Base-by-base conservation (phyloP, 2,888 invertebrate species). In the Escarpia spicata region DNA sequence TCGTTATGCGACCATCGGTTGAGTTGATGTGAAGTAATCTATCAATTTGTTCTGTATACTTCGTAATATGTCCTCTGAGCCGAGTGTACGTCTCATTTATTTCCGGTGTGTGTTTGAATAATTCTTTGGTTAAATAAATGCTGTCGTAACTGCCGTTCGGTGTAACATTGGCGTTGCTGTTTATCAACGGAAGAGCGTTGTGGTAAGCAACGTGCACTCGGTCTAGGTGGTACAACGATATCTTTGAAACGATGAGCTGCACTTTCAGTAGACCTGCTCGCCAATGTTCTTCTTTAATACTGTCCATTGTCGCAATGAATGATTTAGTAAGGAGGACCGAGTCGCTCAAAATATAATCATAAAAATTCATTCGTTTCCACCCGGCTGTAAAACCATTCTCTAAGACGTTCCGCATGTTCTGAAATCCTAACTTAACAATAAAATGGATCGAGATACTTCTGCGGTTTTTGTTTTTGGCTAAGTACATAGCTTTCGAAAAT, bases 81-180 rank as follows among this genome's bases (percentile, higher is more conserved):
- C 75, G 75, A 75, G 75, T 75, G 75, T 75, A 75, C 75, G 75
- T 75, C 19, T 75, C 75, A 75, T 75, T 75, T 75, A 75, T 75
- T 15, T 75, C 26, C 26, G 19, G 19, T 19, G 26, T 75, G 6
- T 75, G 75, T n/a, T 75, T 75, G 26, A 75, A 75, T 6, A 75
- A 75, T 75, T 75, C 75, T 75, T 19, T n/a, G 19, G 75, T 75
- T 75, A 75, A n/a, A 75, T 75, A 75, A 6, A 75, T 3, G 26
- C 26, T 6, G 75, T 75, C 75, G 75, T 75, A 75, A 6, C 75
- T 75, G 26, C 75, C 75, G 26, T 75, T 75, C 75, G 75, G 26
- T 75, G 75, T 75, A 26, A 26, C 75, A 6, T 37, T 37, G 37
- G 52, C 12, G 52, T 4, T 19, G n/a, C 12, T 52, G 52, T 75